phyloP scores from a whole-genome alignment of 2,888 invertebrate genomes.

The Epirrhoe alternata region DNA sequence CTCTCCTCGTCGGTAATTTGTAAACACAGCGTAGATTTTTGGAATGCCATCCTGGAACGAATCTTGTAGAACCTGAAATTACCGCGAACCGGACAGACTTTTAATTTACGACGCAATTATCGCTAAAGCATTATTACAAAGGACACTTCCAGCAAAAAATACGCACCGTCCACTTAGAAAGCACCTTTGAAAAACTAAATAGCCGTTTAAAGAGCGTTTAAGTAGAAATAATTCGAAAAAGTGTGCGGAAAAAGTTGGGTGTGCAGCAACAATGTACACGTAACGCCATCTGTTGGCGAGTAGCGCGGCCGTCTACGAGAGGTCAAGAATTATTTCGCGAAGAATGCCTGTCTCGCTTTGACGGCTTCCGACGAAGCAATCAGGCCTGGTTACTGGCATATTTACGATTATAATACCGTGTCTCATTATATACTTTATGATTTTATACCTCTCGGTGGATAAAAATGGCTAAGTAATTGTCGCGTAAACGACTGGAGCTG shows the following conservation, averaged over 20 bases:
- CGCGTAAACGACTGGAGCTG: slow-evolving; percentile 60
- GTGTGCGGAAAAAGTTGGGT: slow-evolving; percentile 64
- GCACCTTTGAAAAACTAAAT: slow-evolving; percentile 81
- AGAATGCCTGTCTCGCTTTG: slow-evolving; percentile 80
- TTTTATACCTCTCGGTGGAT: slow-evolving; percentile 77
- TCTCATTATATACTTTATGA: slow-evolving; percentile 83
- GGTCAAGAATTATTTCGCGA: slow-evolving; percentile 76
- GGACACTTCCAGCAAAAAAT: slow-evolving; percentile 71
- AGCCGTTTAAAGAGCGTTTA: slow-evolving; percentile 79
- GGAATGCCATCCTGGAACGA: slow-evolving; percentile 49
- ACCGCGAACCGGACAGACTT: slow-evolving; percentile 64
- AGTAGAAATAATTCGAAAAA: slow-evolving; percentile 76
- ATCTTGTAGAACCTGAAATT: slow-evolving; percentile 64
- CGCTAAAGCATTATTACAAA: slow-evolving; percentile 76
- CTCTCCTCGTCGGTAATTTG: slow-evolving; percentile 24
- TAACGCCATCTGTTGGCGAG: slow-evolving; percentile 82
- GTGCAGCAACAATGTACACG: slow-evolving; percentile 73
- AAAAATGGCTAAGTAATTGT: slow-evolving; percentile 77
- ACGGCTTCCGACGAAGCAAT: slow-evolving; percentile 83
- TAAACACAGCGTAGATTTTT: slow-evolving; percentile 35
- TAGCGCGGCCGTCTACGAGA: slow-evolving; percentile 65
- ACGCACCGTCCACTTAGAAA: slow-evolving; percentile 77
- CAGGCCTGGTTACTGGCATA: slow-evolving; percentile 82
- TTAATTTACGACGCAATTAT: slow-evolving; percentile 78
- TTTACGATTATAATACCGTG: slow-evolving; percentile 84